A percentile compares a stretch with the other conserved stretches of the same genome.
Conservation (phyloP, 2,113 vertebrate species). For the Tetraodon nigroviridis region DNA sequence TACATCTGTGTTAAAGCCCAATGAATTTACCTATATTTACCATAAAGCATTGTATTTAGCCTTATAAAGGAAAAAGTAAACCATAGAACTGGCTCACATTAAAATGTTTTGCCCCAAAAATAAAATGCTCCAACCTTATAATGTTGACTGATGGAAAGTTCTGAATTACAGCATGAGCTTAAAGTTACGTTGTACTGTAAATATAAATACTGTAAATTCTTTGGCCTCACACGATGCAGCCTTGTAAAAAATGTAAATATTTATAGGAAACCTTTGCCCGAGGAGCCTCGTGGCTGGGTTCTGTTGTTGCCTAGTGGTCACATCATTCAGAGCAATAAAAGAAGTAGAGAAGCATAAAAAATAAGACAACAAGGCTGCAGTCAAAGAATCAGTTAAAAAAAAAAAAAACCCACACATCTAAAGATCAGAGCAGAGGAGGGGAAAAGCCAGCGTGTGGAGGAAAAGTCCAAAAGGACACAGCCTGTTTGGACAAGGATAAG, state of each 20-base stretch:
- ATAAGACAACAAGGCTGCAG: not conserved
- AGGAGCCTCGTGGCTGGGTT: not conserved
- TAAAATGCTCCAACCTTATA: not conserved
- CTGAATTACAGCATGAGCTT: not conserved
- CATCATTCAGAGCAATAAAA: slow-evolving; percentile 26
- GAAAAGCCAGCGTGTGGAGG: slow-evolving; percentile 5
- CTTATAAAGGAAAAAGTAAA: not conserved
- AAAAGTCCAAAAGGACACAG: not conserved
- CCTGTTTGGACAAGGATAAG: slow-evolving; percentile 32
- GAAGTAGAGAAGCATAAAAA: not conserved
- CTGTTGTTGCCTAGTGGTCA: slow-evolving; percentile 32
- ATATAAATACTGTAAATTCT: slow-evolving; percentile 7
- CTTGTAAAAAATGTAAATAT: slow-evolving; percentile 46
- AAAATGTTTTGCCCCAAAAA: too few species aligned
- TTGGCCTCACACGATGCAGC: slow-evolving; percentile 1
- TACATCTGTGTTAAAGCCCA: too few species aligned
- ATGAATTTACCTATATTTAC: too few species aligned
- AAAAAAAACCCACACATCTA: too few species aligned
- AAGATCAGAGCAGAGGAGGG: not conserved
- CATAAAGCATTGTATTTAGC: not conserved
- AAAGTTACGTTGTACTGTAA: not conserved
- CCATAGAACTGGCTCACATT: too few species aligned
- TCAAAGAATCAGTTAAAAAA: not conserved
- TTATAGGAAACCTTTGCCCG: slow-evolving; percentile 32
- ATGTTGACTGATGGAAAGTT: not conserved